Base-by-base conservation (phyloP, 2,113 vertebrate genomes). In the Anas platyrhynchos region DNA sequence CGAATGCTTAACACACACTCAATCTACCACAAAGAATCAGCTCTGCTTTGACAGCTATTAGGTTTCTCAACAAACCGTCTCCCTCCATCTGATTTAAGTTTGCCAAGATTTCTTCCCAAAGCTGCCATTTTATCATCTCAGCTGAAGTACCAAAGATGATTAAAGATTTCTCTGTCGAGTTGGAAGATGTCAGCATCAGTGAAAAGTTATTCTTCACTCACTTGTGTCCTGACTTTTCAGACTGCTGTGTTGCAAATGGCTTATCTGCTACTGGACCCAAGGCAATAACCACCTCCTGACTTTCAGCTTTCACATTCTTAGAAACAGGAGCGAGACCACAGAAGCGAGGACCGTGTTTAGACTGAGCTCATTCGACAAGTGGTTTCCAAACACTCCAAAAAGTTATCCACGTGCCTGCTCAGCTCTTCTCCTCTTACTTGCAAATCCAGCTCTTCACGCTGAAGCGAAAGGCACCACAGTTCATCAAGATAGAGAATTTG, bases 51-150 rank as follows among this genome's bases (percentile, higher is more conserved):
- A 94, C 63, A 92, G 83, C 62, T 59, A 67, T 86, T 86, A 66
- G 77, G 86, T 91, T 96, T 93, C 94, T 56, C 91, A 86, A 93
- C 76, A 59, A 84, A 74, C 56, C 76, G 75, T 92, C 65, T 84
- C 80, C 21, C 52, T 86, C 73, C 73, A 82, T 91, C n/a, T 72
- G 76, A 93, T 61, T 41, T 13, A 13, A 31, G 56, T 59, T 71
- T 88, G 91, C 92, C 95, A 95, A 94, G 43, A 78, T 50, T 68
- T 93, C 91, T 81, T 75, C 77, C 86, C 80, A 36, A 81, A 91
- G 76, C 65, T 81, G 94, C 76, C 73, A 61, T 54, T 82, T 67
- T 16, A 52, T 89, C 69, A 92, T 82, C 88, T 71, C 83, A 31
- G 67, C n/a, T 0, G 0, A 73, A 88, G 94, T 8, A 92, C 20